A percentile compares a stretch with the other conserved stretches of the same genome.
phyloP scores from a whole-genome alignment of 2,888 invertebrate genomes.

The Lepas anatifera region DNA sequence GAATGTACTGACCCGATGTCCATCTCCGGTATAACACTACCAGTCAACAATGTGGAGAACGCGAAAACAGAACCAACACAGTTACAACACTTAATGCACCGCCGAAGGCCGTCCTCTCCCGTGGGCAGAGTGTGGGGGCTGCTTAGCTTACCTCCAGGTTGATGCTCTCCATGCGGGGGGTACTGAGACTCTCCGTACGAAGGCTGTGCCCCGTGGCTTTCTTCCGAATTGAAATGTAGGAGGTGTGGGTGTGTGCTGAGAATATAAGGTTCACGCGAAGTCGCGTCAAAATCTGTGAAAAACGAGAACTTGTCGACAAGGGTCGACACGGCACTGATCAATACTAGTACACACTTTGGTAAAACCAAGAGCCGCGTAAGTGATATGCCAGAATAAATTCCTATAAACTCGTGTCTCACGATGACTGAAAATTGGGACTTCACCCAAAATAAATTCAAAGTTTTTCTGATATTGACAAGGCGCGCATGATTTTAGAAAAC shows the following conservation, averaged over 20 bases:
- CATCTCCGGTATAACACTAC: not conserved
- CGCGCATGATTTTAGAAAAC: too few relatives aligned
- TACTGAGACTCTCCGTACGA: not conserved
- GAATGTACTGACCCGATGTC: not conserved
- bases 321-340: too few relatives aligned
- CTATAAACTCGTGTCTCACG: too few relatives aligned
- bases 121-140: not conserved
- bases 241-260: conserved; percentile 38
- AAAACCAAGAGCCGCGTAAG: too few relatives aligned
- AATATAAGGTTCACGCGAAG: conserved; percentile 31
- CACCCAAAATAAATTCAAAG: too few relatives aligned
- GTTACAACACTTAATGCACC: not conserved
- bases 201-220: conserved; percentile 16
- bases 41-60: not conserved
- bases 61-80: not conserved
- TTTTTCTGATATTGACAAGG: too few relatives aligned
- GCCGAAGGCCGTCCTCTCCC: not conserved
- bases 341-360: too few relatives aligned
- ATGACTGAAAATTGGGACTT: too few relatives aligned
- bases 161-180: not conserved
- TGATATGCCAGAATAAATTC: too few relatives aligned
- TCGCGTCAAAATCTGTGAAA: not conserved
- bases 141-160: not conserved
- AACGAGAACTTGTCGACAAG: too few relatives aligned
- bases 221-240: conserved; percentile 21